These are phyloP conservation scores for Chaitophorus viminalis DNA, from an alignment of 2,888 invertebrate genomes.

Conservation along the genomic window DNA sequence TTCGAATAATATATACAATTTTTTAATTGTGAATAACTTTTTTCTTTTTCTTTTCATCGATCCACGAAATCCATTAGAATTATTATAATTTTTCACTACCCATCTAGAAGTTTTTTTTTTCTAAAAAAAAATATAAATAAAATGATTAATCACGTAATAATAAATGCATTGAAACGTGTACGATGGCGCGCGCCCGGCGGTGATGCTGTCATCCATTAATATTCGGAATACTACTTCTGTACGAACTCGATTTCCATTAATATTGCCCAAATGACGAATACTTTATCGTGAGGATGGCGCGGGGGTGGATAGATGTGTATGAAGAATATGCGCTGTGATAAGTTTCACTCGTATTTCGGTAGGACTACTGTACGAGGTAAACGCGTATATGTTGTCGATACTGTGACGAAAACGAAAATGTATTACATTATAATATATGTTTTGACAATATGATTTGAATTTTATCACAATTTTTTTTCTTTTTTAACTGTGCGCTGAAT, in stretches of 20 bases:
- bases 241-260: constrained; percentile 39
- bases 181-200: neutral
- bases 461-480: too few relatives aligned
- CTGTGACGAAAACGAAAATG: too few relatives aligned
- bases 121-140: neutral
- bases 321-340: too few relatives aligned
- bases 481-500: too few relatives aligned
- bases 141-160: constrained; percentile 51
- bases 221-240: constrained; percentile 30
- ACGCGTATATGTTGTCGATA: too few relatives aligned
- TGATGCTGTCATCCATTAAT: constrained; percentile 28
- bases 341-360: too few relatives aligned
- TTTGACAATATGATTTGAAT: too few relatives aligned
- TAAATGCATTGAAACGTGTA: constrained; percentile 31
- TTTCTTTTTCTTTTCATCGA: neutral
- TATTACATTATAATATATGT: too few relatives aligned
- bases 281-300: neutral
- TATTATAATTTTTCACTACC: constrained; percentile 13
- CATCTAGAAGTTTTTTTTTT: neutral
- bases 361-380: too few relatives aligned
- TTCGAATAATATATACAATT: constrained; percentile 11
- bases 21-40: neutral
- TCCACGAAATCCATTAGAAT: constrained; percentile 27
- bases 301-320: too few relatives aligned
- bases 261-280: constrained; percentile 22